These are phyloP conservation scores for Sussaba pulchella DNA, from an alignment of 2,888 invertebrate species.

Conservation along the genomic window DNA sequence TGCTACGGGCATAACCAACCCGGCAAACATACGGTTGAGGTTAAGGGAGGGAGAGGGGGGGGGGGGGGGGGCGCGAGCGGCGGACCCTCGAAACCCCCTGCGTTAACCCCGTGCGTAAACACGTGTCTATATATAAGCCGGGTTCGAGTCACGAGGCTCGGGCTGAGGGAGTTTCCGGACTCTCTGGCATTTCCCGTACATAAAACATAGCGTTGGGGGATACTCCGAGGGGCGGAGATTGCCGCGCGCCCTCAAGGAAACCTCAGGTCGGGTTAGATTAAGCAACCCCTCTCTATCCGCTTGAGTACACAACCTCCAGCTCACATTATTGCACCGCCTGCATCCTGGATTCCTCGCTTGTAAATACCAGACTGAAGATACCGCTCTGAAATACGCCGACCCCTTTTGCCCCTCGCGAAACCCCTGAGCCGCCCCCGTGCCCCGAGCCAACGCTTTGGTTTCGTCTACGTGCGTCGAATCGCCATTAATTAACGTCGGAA, in stretches of 20 bases:
- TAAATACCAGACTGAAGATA: slow-evolving; percentile 54
- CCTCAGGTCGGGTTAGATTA: slow-evolving; percentile 41
- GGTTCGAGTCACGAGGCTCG: slow-evolving; percentile 19
- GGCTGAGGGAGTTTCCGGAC: slow-evolving; percentile 36
- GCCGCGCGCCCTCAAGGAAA: slow-evolving; percentile 35
- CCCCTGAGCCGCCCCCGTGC: slow-evolving; percentile 1
- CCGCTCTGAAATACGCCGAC: slow-evolving; percentile 3
- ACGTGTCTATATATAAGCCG: slow-evolving; percentile 28
- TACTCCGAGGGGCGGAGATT: background rate
- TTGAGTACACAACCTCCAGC: slow-evolving; percentile 46
- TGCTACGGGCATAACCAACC: slow-evolving; percentile 30
- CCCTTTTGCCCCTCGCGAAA: background rate
- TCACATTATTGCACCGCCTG: slow-evolving; percentile 55
- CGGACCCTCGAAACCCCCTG: slow-evolving; percentile 9
- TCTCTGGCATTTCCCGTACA: slow-evolving; percentile 49
- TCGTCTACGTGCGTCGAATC: slow-evolving; percentile 19
- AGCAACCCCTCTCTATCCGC: slow-evolving; percentile 33
- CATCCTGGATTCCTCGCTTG: slow-evolving; percentile 45
- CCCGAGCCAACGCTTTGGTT: background rate
- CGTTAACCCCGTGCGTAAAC: slow-evolving; percentile 50
- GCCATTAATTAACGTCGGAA: slow-evolving; percentile 47
- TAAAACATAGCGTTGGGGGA: slow-evolving; percentile 43
- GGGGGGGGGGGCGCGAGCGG: slow-evolving; percentile 5
- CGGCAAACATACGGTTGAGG: background rate
- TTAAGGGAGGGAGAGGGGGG: background rate